A percentile compares a stretch with the other conserved stretches of the same genome.
These are phyloP conservation scores for Syngnathus rostellatus DNA, from an alignment of 2,797 vertebrate species.

Conservation along the genomic window DNA sequence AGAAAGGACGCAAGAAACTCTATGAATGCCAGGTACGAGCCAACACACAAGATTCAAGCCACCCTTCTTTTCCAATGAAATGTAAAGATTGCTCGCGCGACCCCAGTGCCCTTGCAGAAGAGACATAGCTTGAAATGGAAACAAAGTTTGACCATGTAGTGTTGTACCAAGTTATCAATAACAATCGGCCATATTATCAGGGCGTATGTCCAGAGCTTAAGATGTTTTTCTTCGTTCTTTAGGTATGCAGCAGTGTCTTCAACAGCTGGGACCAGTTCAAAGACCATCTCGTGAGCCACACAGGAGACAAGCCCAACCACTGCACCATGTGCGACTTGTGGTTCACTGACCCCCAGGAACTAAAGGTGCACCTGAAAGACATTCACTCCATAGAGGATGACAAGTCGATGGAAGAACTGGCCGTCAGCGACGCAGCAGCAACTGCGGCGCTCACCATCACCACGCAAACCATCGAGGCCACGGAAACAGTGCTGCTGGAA, in stretches of 20 bases:
- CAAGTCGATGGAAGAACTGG: conserved; percentile 63
- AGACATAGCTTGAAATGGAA: no score
- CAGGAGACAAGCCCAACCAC: conserved; percentile 93
- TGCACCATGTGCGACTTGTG: conserved; percentile 94
- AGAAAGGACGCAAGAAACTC: conserved; percentile 96
- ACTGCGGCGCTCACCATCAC: conserved; percentile 62
- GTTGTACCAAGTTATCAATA: no score
- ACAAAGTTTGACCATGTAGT: no score
- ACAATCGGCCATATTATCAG: neutral
- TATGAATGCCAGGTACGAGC: conserved; percentile 92
- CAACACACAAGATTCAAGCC: neutral
- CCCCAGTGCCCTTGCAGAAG: no score
- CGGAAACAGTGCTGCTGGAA: conserved; percentile 79
- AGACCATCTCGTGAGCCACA: conserved; percentile 93
- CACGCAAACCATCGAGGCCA: conserved; percentile 63
- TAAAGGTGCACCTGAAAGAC: conserved; percentile 81
- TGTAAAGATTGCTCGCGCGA: no score
- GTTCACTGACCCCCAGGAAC: conserved; percentile 90
- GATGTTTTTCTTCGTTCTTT: conserved; percentile 5
- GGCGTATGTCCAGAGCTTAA: neutral
- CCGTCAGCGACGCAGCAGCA: conserved; percentile 69
- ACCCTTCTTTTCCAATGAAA: no score
- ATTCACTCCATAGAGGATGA: conserved; percentile 74
- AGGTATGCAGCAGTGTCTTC: conserved; percentile 97
- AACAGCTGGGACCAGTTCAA: conserved; percentile 99